Percentiles rank a stretch among this genome's conserved stretches.
Evolutionary conservation across 2,113 vertebrate species (phyloP).

Genomic region (Megalops atlanticus): DNA sequence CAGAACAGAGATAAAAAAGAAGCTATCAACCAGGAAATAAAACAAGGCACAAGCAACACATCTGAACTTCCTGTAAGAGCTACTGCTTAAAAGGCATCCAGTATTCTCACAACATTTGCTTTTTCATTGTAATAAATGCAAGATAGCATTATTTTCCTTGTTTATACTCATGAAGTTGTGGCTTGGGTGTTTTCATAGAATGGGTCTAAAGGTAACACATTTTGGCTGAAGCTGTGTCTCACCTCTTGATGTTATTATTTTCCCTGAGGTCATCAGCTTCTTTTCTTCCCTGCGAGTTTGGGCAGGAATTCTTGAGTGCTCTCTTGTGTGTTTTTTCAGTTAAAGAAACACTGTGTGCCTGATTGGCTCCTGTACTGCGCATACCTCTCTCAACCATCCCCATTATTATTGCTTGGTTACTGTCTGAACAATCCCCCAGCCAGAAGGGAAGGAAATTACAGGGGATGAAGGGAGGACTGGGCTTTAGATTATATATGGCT

Average conservation of each 20-base stretch:
- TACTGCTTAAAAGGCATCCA: too few species aligned
- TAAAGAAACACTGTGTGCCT: not conserved
- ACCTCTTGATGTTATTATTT: not conserved
- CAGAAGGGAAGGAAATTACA: slow-evolving; percentile 9
- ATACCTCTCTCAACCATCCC: not conserved
- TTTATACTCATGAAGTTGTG: not conserved
- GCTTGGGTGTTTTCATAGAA: not conserved
- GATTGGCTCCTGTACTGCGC: not conserved
- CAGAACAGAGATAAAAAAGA: not conserved
- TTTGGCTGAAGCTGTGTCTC: not conserved
- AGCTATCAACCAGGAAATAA: not conserved
- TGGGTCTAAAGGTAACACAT: not conserved
- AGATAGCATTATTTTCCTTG: not conserved
- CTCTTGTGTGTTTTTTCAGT: not conserved
- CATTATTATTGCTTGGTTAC: not conserved
- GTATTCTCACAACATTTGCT: not conserved
- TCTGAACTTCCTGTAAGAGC: not conserved
- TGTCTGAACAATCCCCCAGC: not conserved
- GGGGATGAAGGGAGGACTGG: not conserved
- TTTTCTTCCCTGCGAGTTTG: not conserved
- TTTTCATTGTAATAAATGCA: not conserved
- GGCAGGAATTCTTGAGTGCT: not conserved
- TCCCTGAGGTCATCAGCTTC: not conserved
- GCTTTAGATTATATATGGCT: not conserved
- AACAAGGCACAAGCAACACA: not conserved